Base-by-base conservation (phyloP, 2,797 vertebrate species). In the Acipenser ruthenus region DNA sequence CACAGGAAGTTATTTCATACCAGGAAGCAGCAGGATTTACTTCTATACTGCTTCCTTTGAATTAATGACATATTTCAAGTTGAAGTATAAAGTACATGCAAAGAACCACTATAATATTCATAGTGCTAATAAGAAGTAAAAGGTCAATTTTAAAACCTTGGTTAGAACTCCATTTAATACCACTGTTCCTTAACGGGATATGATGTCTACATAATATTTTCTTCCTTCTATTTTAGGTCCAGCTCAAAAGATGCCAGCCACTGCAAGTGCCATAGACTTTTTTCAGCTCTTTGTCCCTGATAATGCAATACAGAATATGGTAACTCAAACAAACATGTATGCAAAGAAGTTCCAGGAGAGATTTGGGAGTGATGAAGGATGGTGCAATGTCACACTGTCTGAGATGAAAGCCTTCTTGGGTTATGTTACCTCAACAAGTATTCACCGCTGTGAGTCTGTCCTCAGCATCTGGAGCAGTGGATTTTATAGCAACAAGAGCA, bases 331-430 rank as follows among this genome's bases (percentile, higher is more conserved):
- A 3, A 99, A 99, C 81, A 95, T 99, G 95, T 99, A 99, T 0
- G 97, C 97, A 82, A 95, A 94, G 88, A 99, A 98, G 84, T 98
- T 91, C 86, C 97, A 99, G 84, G 97, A 99, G 79, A 93, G 95
- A n/a, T 99, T 98, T 0, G 96, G 96, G 71, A 91, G 87, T 0
- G 97, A 99, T 0, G 92, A 95, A 10, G 83, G 91, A 76, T 99
- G 96, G 97, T 81, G 79, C 50, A 92, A 91, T 0, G 95, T 97
- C 82, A 95, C 93, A 0, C 79, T 93, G 71, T 79, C 89, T 0
- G 97, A 99, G 88, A 97, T 99, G 87, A 97, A 96, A 76, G 93
- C 94, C 5, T 98, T 99, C 78, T 84, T 99, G 77, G 97, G 95
- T 70, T 98, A 96, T 8, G 86, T 99, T 85, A 96, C 93, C 75